These are phyloP conservation scores for Hyposoter didymator DNA, from an alignment of 2,888 invertebrate species.

Conservation along the genomic window DNA sequence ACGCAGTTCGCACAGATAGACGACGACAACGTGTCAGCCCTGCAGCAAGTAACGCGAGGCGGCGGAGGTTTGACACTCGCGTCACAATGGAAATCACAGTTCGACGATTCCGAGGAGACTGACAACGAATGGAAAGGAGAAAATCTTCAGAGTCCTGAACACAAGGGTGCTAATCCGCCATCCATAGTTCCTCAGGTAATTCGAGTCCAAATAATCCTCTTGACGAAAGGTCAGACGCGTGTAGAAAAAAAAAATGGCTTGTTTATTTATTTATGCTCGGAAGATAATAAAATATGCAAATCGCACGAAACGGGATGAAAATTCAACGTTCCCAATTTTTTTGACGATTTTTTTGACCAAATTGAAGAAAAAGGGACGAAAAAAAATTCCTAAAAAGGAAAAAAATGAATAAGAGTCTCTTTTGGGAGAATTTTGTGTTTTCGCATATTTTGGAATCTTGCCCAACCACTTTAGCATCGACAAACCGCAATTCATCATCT, in stretches of 20 bases:
- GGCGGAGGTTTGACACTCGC: constrained; percentile 94
- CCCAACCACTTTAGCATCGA: constrained; percentile 20
- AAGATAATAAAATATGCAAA: constrained; percentile 34
- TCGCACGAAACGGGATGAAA: not conserved
- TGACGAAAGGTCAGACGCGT: constrained; percentile 64
- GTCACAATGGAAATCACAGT: constrained; percentile 98
- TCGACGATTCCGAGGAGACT: constrained; percentile 97
- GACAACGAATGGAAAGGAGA: constrained; percentile 98
- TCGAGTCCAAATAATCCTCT: not conserved
- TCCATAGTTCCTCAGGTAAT: constrained; percentile 80
- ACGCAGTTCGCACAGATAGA: constrained; percentile 97
- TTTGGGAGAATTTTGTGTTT: too few species aligned
- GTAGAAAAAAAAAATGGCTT: constrained; percentile 58
- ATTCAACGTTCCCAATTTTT: not conserved
- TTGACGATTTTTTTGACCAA: not conserved
- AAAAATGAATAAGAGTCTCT: too few species aligned
- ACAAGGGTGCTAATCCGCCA: constrained; percentile 80
- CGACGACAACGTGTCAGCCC: constrained; percentile 95
- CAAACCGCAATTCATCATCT: constrained; percentile 46
- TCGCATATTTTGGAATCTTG: constrained; percentile 37
- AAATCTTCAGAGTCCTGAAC: constrained; percentile 84
- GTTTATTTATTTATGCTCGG: constrained; percentile 14
- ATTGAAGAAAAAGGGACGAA: too few species aligned
- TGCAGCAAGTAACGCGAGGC: constrained; percentile 95
- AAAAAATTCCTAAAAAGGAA: too few species aligned